Evolutionary conservation across 2,888 invertebrate species (phyloP), one percentile per base, ranked within the genome.

Genomic region (Dicycla oo): DNA sequence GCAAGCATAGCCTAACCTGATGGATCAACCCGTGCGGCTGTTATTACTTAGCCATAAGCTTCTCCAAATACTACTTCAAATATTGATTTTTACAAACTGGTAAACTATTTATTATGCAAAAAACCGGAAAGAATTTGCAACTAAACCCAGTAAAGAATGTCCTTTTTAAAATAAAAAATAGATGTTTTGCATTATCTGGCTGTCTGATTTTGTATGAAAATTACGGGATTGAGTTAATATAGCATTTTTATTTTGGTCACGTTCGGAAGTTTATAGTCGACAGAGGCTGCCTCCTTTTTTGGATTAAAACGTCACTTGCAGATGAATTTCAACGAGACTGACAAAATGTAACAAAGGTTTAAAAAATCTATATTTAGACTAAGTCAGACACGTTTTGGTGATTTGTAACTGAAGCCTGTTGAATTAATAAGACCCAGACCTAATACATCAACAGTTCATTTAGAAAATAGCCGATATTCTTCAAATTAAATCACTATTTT

Each of bases 261-360:
- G 94, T 94, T 86, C 87, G 74, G 86, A 88, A 80, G 88, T 92
- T 93, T 91, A 92, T 91, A 92, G 92, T 91, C 91, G 86, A 86
- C 87, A 83, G 88, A 87, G 87, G 84, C 88, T 85, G 88, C 85
- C 88, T 86, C 87, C 88, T 89, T 88, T 89, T 90, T 90, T 83
- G 88, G 91, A 94, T 94, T 94, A 94, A 94, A 93, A 94, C 83
- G 93, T 94, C 94, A 92, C 89, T 91, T 87, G 86, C 94, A 94
- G 93, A 93, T 89, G 90, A 92, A 91, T 93, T 91, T 89, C 81
- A 86, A 89, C 86, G 87, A 90, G 88, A 88, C 85, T 84, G 79
- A 84, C 73, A 80, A 81, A 85, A 84, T 78, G 82, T 88, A 86
- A 80, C 79, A 63, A 40, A 56, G 47, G 47, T 38, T 26, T 10